Evolutionary conservation across 2,888 invertebrate species (phyloP), one percentile per base, ranked within the genome.

Genomic region (Entomobrya proxima): DNA sequence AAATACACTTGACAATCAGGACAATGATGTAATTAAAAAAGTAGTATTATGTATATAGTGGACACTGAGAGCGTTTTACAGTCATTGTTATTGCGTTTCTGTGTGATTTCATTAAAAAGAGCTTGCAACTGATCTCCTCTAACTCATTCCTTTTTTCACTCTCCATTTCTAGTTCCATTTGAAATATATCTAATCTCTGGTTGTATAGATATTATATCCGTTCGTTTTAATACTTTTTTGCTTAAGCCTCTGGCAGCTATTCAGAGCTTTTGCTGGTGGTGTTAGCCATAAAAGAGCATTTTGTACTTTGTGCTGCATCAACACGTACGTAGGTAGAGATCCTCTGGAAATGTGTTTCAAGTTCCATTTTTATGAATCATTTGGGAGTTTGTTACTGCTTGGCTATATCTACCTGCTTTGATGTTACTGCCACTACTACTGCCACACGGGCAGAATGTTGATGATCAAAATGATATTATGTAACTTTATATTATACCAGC

Each of bases 291-390:
- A n/a, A n/a, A n/a, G n/a, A n/a, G n/a, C n/a, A n/a, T n/a, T n/a
- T n/a, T n/a, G n/a, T n/a, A n/a, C n/a, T n/a, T n/a, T 32, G 35
- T 55, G n/a, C 44, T 55, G 15, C 61, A 40, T 77, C 58, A 77
- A 40, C 58, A 61, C 40, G 37, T 40, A 55, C 6, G 32, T 2
- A 30, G 0, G 24, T 52, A 76, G 58, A 55, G n/a, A n/a, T n/a
- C n/a, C 58, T n/a, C 15, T 30, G 40, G n/a, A 32, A 76, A 78
- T 64, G 78, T 50, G 64, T 67, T 61, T 67, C 47, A 67, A 78
- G 64, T 32, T 67, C 64, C 64, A 47, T 78, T 78, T n/a, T 78
- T 64, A 78, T 78, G 78, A 78, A 78, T 78, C 78, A 78, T 78
- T 67, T 67, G 78, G 78, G 78, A 78, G 44, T 78, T 47, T 72